These are phyloP conservation scores for Bemisia tabaci DNA, from an alignment of 1,140 invertebrate genomes.

Conservation along the genomic window DNA sequence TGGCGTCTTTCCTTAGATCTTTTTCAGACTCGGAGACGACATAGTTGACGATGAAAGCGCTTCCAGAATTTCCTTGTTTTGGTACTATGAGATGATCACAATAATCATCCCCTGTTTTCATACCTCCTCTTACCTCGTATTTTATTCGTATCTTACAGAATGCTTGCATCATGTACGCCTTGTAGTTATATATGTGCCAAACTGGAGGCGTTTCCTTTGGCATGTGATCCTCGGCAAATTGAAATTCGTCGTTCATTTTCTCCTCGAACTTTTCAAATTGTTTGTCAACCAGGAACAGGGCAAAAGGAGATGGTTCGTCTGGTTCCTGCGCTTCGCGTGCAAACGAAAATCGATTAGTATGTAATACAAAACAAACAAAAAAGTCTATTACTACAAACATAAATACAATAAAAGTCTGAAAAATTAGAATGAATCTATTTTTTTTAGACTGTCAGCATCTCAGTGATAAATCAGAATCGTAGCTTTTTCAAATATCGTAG, in stretches of 20 bases:
- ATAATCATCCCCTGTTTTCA: neutral
- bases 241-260: neutral
- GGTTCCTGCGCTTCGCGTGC: neutral
- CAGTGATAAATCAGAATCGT: too few species aligned
- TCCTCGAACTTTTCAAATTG: neutral
- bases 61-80: neutral
- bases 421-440: too few species aligned
- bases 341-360: too few species aligned
- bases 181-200: neutral
- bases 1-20: neutral
- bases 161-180: neutral
- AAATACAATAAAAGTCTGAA: too few species aligned
- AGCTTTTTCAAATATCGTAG: too few species aligned
- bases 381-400: too few species aligned
- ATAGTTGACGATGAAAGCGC: neutral
- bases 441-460: too few species aligned
- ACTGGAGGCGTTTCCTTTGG: neutral
- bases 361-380: too few species aligned
- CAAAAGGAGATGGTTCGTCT: neutral
- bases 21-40: neutral
- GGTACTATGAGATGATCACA: neutral
- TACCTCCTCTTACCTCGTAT: neutral
- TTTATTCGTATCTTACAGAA: neutral
- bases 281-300: neutral
- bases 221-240: neutral